These are phyloP conservation scores for Tiaroga cobitis DNA, from an alignment of 2,797 vertebrate species.

Conservation along the genomic window DNA sequence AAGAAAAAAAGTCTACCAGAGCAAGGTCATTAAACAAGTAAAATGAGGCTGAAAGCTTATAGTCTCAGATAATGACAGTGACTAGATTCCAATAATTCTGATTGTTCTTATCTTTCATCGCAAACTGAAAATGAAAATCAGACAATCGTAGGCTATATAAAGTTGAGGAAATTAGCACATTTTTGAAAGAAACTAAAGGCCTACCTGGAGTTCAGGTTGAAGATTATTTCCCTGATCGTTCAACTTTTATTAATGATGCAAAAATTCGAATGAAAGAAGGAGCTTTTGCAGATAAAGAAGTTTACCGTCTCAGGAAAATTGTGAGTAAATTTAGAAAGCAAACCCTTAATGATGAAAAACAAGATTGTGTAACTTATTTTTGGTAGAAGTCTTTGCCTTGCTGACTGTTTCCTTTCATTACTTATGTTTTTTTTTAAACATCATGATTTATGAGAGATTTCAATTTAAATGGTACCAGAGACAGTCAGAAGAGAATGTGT, in stretches of 20 bases:
- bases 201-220: background rate
- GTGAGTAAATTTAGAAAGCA: background rate
- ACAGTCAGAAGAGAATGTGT: constrained; percentile 1
- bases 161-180: background rate
- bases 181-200: background rate
- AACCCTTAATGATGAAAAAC: constrained; percentile 2
- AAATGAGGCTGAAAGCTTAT: background rate
- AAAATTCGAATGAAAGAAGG: background rate
- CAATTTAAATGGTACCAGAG: constrained; percentile 4
- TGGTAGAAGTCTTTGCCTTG: background rate
- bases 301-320: background rate
- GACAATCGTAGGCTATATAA: background rate
- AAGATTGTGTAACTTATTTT: background rate
- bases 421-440: background rate
- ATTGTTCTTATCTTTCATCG: background rate
- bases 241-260: background rate
- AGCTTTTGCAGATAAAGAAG: background rate
- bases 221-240: background rate
- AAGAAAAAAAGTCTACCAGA: background rate
- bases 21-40: background rate
- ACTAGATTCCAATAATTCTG: background rate
- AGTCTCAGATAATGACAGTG: background rate
- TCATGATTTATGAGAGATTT: background rate
- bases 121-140: background rate
- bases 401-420: background rate